These are phyloP conservation scores for Leptopilina clavipes DNA, from an alignment of 1,140 invertebrate genomes.

Conservation along the genomic window DNA sequence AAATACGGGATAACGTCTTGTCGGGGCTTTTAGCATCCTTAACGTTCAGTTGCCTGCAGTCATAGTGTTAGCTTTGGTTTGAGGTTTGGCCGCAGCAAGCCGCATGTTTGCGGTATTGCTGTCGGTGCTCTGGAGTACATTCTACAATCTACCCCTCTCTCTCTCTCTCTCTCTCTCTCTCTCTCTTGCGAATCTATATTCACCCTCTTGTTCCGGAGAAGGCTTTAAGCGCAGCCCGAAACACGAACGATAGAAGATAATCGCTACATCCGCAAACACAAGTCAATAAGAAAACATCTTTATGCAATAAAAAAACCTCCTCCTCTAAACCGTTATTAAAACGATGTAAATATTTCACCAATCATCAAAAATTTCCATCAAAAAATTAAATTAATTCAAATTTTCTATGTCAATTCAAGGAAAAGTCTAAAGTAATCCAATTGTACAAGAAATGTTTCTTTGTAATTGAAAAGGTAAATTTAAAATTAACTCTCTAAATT, in stretches of 20 bases:
- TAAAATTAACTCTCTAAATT: no score
- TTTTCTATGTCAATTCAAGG: no score
- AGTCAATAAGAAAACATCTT: neutral
- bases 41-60: constrained; percentile 60
- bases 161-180: neutral
- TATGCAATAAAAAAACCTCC: no score
- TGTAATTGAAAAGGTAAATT: no score
- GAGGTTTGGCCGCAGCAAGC: constrained; percentile 70
- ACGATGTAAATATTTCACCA: no score
- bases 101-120: constrained; percentile 74
- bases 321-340: no score
- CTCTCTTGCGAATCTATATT: constrained; percentile 49
- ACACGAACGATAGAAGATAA: constrained; percentile 51
- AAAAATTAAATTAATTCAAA: no score
- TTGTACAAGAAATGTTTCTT: no score
- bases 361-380: no score
- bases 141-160: constrained; percentile 33
- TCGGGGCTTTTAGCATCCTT: constrained; percentile 20
- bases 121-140: constrained; percentile 67
- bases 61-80: constrained; percentile 73
- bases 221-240: constrained; percentile 49
- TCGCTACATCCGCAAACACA: constrained; percentile 38
- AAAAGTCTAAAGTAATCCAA: no score
- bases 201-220: constrained; percentile 48
- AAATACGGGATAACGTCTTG: no score